Evolutionary conservation across 1,140 invertebrate species (phyloP), one percentile per base, ranked within the genome.

Genomic region (Caerostris extrusa): DNA sequence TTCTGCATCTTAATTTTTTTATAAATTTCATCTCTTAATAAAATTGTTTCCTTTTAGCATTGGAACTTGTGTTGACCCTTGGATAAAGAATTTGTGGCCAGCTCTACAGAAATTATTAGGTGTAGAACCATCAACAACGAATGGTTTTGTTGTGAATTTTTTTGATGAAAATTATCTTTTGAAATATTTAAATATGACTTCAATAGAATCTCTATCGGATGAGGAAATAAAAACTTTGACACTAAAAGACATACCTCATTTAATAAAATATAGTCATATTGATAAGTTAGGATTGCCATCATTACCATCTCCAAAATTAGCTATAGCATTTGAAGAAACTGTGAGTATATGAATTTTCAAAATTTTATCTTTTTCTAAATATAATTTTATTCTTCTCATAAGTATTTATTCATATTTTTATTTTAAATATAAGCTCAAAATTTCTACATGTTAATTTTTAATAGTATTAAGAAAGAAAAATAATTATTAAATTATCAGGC

Each of bases 11-110:
- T 34, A 34, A 34, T 34, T 34, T 34, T 34, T 34, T 34, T 34
- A 34, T 34, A 34, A 34, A 34, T 34, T 34, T 34, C 34, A 34
- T 34, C 34, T 34, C 2, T 34, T 34, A 34, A 34, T 34, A 34
- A 34, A 34, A 34, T 34, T 34, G 34, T 94, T 50, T 94, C 53
- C 91, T 86, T 94, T 88, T 93, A 96, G 96, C 7, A 95, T 96
- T 86, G 96, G 97, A 94, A 94, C 95, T 64, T 96, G 96, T 64
- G 96, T 96, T 53, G 97, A 97, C 86, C 96, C 96, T 5, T 97
- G 97, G 96, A 96, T 97, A 60, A 96, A 97, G 61, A 96, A 95
- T 56, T 95, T 97, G 55, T 96, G 95, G 94, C 95, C 95, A 89
- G 95, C 96, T 55, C 81, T 97, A 10, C 94, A 95, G 88, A 94